phyloP scores from a whole-genome alignment of 2,797 vertebrate genomes.

The Liasis olivaceus region DNA sequence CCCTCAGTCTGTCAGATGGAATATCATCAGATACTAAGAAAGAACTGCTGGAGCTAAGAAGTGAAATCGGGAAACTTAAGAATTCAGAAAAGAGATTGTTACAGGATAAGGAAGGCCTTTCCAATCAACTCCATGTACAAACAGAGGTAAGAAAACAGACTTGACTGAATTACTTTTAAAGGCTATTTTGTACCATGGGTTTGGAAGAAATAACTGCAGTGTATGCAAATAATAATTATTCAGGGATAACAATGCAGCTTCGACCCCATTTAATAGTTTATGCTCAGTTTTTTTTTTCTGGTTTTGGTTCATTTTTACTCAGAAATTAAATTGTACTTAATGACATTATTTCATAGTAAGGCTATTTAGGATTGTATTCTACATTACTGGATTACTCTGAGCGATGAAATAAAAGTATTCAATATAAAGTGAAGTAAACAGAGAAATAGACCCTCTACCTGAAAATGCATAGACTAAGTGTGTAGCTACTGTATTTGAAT shows the following conservation, averaged over 20 bases:
- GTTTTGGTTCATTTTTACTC: not conserved
- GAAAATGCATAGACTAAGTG: not conserved
- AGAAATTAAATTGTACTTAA: not conserved
- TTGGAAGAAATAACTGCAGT: not conserved
- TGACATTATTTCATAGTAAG: not conserved
- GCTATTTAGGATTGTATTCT: not conserved
- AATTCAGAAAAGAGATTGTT: slow-evolving; percentile 91
- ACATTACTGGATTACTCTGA: not conserved
- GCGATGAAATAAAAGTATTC: accelerated
- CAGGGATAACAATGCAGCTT: not conserved
- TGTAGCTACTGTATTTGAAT: not conserved
- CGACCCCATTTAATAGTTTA: not conserved
- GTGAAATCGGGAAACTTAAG: slow-evolving; percentile 84
- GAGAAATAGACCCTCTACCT: not conserved
- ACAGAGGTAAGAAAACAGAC: slow-evolving; percentile 84
- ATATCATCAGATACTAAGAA: slow-evolving; percentile 68
- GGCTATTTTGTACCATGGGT: not conserved
- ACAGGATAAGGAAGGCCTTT: slow-evolving; percentile 96
- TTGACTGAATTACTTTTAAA: not conserved
- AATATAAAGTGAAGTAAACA: not conserved
- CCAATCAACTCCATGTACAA: slow-evolving; percentile 92
- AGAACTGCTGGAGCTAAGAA: slow-evolving; percentile 82
- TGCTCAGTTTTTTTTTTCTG: not conserved
- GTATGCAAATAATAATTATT: not conserved
- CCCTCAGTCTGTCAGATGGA: slow-evolving; percentile 69